phyloP scores from a whole-genome alignment of 2,888 invertebrate genomes.

The Malthinus flaveolus region DNA sequence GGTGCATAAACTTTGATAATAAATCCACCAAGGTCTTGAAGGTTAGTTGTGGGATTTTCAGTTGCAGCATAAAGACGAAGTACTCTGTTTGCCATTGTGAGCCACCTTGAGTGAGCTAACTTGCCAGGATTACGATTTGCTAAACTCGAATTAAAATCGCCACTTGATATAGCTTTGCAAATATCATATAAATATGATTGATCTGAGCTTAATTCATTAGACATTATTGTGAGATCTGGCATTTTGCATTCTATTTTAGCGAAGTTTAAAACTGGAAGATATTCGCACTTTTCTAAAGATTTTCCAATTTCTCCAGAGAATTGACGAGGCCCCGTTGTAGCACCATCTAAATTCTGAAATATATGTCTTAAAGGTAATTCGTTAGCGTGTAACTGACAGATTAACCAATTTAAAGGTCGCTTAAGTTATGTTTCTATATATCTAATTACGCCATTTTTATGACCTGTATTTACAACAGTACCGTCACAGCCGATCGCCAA shows the following conservation, averaged over 20 bases:
- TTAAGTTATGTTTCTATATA: neutral
- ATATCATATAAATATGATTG: neutral
- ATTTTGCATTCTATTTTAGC: neutral
- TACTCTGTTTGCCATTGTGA: neutral
- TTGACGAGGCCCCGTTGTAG: neutral
- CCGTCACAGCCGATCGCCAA: neutral
- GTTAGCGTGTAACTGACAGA: neutral
- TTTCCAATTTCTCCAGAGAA: neutral
- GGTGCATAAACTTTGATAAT: too few relatives aligned
- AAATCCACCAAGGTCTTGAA: too few relatives aligned
- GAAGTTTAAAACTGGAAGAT: neutral
- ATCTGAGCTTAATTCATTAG: neutral
- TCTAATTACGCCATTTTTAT: neutral
- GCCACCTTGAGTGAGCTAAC: too few relatives aligned
- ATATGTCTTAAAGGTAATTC: constrained; percentile 2
- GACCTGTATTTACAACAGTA: neutral
- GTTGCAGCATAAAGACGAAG: neutral
- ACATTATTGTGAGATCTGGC: neutral
- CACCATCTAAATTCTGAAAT: constrained; percentile 2
- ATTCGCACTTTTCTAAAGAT: neutral
- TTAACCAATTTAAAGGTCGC: neutral
- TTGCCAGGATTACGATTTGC: neutral
- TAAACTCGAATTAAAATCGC: neutral
- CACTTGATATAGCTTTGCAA: neutral
- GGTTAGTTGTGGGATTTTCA: too few relatives aligned